Evolutionary conservation across 1,140 invertebrate genomes (phyloP).

Genomic region (Brachionus rotundiformis): DNA sequence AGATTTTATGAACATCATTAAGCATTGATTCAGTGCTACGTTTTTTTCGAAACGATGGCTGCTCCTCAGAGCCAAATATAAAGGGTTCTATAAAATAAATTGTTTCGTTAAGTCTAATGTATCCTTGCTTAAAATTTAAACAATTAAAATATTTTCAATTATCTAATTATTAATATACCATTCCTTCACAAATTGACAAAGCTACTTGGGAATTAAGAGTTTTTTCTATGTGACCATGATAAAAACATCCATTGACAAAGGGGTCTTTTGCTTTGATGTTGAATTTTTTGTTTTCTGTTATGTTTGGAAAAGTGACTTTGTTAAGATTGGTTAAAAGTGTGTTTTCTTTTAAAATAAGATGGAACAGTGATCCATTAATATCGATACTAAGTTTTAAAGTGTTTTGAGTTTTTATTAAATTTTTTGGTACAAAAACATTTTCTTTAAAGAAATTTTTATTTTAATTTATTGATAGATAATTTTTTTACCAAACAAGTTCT

Average conservation of each 20-base stretch:
- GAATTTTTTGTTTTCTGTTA: not conserved
- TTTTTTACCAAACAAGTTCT: not conserved
- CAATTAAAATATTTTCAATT: not conserved
- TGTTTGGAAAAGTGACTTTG: not conserved
- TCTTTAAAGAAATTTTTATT: no score
- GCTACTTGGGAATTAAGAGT: not conserved
- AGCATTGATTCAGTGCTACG: not conserved
- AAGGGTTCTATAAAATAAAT: not conserved
- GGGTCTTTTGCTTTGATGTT: not conserved
- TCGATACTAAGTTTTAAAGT: not conserved
- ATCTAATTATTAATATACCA: not conserved
- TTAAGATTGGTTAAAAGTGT: not conserved
- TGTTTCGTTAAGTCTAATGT: not conserved
- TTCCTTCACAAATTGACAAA: slow-evolving; percentile 22
- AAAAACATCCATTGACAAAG: not conserved
- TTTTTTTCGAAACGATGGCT: not conserved
- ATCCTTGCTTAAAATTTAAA: not conserved
- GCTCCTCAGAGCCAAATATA: not conserved
- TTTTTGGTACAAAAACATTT: not conserved
- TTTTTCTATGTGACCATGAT: slow-evolving; percentile 5
- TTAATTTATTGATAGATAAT: no score
- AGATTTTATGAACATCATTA: not conserved
- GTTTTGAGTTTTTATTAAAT: not conserved
- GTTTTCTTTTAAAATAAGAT: not conserved
- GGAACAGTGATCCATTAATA: not conserved